Percentiles rank a stretch among this genome's conserved stretches.
phyloP scores from a whole-genome alignment of 2,888 invertebrate genomes.

The Melipona bicolor region DNA sequence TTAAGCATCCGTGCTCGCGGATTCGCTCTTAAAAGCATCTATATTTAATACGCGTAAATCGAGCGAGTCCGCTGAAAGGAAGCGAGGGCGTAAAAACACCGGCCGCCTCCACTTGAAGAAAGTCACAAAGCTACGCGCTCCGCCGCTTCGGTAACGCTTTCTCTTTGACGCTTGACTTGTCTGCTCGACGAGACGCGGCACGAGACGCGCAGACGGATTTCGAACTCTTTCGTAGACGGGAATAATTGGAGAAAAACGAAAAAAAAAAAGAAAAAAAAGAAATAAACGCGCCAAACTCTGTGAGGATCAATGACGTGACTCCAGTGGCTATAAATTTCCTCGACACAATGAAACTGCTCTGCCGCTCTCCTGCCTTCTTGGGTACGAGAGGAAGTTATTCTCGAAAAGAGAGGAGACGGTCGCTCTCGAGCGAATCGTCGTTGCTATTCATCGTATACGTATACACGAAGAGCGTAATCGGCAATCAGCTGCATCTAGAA shows the following conservation, averaged over 20 bases:
- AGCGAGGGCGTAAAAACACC: slow-evolving; percentile 2
- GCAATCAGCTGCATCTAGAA: background rate
- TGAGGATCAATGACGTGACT: too few species aligned
- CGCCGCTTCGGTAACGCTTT: slow-evolving; percentile 19
- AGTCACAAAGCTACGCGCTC: slow-evolving; percentile 37
- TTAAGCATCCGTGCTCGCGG: slow-evolving; percentile 56
- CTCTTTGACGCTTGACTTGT: slow-evolving; percentile 11
- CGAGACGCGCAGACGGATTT: background rate
- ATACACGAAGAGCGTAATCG: background rate
- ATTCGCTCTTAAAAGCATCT: slow-evolving; percentile 73
- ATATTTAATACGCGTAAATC: slow-evolving; percentile 74
- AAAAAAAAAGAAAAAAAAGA: background rate
- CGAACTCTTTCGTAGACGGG: background rate
- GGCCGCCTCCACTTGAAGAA: slow-evolving; percentile 47
- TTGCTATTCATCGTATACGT: background rate
- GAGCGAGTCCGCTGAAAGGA: slow-evolving; percentile 49
- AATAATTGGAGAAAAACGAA: background rate
- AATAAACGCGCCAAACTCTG: too few species aligned
- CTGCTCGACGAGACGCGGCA: background rate
- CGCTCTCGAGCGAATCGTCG: background rate
- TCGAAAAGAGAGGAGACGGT: background rate
- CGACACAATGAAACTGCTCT: too few species aligned
- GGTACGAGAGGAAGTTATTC: background rate
- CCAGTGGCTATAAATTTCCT: too few species aligned
- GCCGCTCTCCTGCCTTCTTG: too few species aligned